These are phyloP conservation scores for Galagoides demidoff DNA, from an alignment of 2,797 vertebrate species.

Conservation along the genomic window DNA sequence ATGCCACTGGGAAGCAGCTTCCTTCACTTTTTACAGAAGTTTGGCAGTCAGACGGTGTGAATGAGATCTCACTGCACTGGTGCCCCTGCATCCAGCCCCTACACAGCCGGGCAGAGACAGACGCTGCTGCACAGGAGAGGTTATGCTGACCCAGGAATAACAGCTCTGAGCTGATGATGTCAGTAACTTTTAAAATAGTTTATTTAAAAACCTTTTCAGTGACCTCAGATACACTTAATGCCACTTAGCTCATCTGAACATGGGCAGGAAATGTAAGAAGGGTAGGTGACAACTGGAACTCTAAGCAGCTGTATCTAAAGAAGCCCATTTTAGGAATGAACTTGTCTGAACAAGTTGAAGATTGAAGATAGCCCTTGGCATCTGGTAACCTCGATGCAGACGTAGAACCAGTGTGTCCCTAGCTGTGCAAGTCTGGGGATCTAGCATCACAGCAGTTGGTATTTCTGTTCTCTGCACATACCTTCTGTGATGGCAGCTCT, in stretches of 20 bases:
- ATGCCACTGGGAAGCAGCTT: not conserved
- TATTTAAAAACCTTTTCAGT: slow-evolving; percentile 64
- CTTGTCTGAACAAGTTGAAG: slow-evolving; percentile 51
- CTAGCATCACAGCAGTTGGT: not conserved
- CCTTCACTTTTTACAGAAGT: not conserved
- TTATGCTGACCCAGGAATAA: slow-evolving; percentile 52
- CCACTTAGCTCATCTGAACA: slow-evolving; percentile 55
- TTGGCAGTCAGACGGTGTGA: accelerated
- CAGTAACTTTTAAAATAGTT: slow-evolving; percentile 75
- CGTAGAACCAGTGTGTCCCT: not conserved
- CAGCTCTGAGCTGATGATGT: slow-evolving; percentile 57
- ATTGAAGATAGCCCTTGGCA: not conserved
- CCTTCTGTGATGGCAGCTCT: not conserved
- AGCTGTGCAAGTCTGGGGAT: not conserved
- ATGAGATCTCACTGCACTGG: accelerated
- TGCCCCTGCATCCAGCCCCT: not conserved
- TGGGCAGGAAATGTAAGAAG: slow-evolving; percentile 64
- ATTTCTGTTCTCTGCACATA: not conserved
- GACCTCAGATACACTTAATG: slow-evolving; percentile 67
- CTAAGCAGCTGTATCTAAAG: slow-evolving; percentile 32
- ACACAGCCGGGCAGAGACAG: accelerated
- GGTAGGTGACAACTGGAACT: slow-evolving; percentile 56
- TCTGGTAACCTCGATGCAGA: not conserved
- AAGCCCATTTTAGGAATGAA: slow-evolving; percentile 63
- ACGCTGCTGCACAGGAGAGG: not conserved